Percentiles rank a stretch among this genome's conserved stretches.
Evolutionary conservation across 2,888 invertebrate genomes (phyloP).

Genomic region (Pandemis heparana): DNA sequence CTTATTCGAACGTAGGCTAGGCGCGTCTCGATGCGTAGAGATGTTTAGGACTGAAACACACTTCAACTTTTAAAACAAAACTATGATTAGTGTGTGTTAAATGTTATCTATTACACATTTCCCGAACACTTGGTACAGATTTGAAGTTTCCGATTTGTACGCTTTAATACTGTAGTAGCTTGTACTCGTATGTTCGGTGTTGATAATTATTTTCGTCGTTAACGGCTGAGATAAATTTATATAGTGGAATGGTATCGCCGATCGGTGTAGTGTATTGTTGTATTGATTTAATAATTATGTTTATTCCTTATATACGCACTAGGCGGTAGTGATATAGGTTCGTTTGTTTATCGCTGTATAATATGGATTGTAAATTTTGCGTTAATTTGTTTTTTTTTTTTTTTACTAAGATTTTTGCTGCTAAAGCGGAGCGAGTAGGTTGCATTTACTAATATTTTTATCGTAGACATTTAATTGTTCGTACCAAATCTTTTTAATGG

Average conservation of each 20-base stretch:
- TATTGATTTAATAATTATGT: slow-evolving; percentile 43
- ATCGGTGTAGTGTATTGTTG: slow-evolving; percentile 35
- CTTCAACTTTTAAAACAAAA: slow-evolving; percentile 78
- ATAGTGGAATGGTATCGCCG: slow-evolving; percentile 22
- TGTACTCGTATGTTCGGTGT: slow-evolving; percentile 46
- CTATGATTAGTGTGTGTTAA: slow-evolving; percentile 74
- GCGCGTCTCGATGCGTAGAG: neutral
- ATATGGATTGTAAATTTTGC: slow-evolving; percentile 78
- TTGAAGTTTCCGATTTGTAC: slow-evolving; percentile 16
- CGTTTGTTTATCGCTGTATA: slow-evolving; percentile 57
- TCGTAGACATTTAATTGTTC: slow-evolving; percentile 75
- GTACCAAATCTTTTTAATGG: slow-evolving; percentile 78
- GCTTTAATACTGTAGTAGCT: slow-evolving; percentile 47
- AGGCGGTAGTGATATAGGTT: slow-evolving; percentile 42
- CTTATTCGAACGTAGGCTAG: neutral
- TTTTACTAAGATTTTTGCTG: slow-evolving; percentile 59
- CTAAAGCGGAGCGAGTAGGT: slow-evolving; percentile 70
- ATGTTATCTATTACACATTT: neutral
- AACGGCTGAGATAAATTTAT: slow-evolving; percentile 22
- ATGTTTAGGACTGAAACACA: slow-evolving; percentile 54
- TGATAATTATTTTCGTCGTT: slow-evolving; percentile 39
- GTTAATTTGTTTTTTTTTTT: slow-evolving; percentile 53
- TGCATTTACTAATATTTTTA: slow-evolving; percentile 85
- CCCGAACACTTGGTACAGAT: slow-evolving; percentile 25
- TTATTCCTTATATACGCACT: slow-evolving; percentile 43